Base-by-base conservation (phyloP, 2,888 invertebrate species). In the Gymnocheta viridis region DNA sequence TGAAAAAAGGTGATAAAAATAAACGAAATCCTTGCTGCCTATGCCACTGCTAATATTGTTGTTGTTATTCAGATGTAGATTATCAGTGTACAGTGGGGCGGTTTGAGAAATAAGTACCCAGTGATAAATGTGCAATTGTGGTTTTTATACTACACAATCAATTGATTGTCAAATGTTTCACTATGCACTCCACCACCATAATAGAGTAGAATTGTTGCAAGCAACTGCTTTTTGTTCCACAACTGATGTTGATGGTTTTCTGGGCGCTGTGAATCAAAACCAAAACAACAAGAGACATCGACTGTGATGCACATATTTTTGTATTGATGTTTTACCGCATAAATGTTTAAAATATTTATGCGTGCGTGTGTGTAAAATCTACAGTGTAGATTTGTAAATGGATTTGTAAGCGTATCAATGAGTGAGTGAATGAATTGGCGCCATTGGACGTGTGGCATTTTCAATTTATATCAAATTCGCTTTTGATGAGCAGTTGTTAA, bases 401-500 rank as follows among this genome's bases (percentile, higher is more conserved):
- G 14, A 54, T 54, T 27, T 27, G 54, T 22, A 56, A 56, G 29
- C 78, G 73, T 82, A 77, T 62, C 49, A 29, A 85, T 81, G 77
- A 56, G 19, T 66, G 58, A 51, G 9, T 77, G 72, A 66, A 69
- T 76, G 76, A 49, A 82, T 74, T 84, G 84, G 84, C 84, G 84
- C 84, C 84, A 78, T 56, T 69, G 67, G 84, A 84, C 84, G 84
- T 84, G 84, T 77, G 81, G 81, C 84, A 78, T 60, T 77, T 84
- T 81, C 83, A 80, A 80, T 80, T 83, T 80, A 80, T 74, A 83
- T 78, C 83, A 80, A 84, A 84, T 82, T 81, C 81, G 47, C 51
- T 82, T 73, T 73, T 79, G 73, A 73, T 72, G 38, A 64, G 54
- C 73, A 51, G 41, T 62, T 67, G 51, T 44, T 70, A 69, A 74